Evolutionary conservation across 1,140 invertebrate species (phyloP).

Genomic region (Apis laboriosa): DNA sequence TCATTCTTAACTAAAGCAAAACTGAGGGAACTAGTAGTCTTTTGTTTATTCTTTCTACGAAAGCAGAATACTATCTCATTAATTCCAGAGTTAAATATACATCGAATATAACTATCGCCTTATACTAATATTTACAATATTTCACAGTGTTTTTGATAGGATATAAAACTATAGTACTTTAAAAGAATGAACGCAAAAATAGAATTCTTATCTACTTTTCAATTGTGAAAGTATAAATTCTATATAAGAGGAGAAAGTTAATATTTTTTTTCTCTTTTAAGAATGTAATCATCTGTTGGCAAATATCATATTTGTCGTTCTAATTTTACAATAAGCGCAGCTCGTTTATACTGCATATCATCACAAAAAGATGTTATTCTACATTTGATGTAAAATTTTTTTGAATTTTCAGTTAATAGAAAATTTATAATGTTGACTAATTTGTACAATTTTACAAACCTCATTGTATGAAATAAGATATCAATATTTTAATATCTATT

Average conservation of each 20-base stretch:
- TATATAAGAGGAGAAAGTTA: constrained; percentile 51
- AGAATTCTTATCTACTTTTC: constrained; percentile 52
- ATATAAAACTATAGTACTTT: constrained; percentile 63
- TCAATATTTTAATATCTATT: constrained; percentile 28
- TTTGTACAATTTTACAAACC: constrained; percentile 61
- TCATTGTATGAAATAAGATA: constrained; percentile 27
- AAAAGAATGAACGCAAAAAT: constrained; percentile 61
- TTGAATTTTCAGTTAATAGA: constrained; percentile 46
- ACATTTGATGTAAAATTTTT: constrained; percentile 40
- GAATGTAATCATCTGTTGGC: constrained; percentile 28
- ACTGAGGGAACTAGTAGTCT: constrained; percentile 38
- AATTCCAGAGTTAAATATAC: constrained; percentile 54
- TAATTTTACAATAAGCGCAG: constrained; percentile 43
- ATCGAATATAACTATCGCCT: constrained; percentile 59
- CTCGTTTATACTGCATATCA: constrained; percentile 1
- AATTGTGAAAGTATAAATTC: constrained; percentile 59
- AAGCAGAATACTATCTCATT: constrained; percentile 49
- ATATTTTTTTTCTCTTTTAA: constrained; percentile 42
- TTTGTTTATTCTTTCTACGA: constrained; percentile 42
- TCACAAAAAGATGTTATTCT: constrained; percentile 26
- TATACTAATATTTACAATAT: constrained; percentile 68
- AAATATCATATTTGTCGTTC: constrained; percentile 35
- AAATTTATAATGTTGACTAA: constrained; percentile 54
- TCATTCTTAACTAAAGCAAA: constrained; percentile 36
- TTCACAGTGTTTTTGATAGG: constrained; percentile 55